Percentiles rank a stretch among this genome's conserved stretches.
Evolutionary conservation across 2,888 invertebrate genomes (phyloP).

Genomic region (Cephus spinipes): DNA sequence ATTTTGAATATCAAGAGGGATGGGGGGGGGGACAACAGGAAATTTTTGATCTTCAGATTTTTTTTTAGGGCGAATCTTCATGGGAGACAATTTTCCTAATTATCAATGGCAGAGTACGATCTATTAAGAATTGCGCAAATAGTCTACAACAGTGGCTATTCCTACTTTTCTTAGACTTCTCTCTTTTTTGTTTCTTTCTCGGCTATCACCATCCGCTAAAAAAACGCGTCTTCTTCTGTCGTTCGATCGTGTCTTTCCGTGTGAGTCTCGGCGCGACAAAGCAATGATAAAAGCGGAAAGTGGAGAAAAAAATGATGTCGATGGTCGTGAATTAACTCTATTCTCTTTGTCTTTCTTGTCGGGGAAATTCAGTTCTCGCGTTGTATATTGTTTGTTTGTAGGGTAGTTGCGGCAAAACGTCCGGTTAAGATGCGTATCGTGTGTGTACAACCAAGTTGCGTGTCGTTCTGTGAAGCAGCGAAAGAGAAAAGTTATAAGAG

Average conservation of each 20-base stretch:
- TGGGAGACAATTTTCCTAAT: conserved; percentile 10
- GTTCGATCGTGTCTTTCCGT: not conserved
- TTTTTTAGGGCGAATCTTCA: not conserved
- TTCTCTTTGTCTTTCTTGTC: not conserved
- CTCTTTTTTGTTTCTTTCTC: not conserved
- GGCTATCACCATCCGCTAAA: not conserved
- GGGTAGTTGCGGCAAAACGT: not conserved
- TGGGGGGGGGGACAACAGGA: conserved; percentile 6
- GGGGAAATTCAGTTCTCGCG: not conserved
- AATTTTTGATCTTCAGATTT: not conserved
- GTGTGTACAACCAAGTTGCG: not conserved
- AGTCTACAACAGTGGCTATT: conserved; percentile 10
- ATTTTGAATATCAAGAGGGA: not conserved
- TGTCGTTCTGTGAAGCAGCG: not conserved
- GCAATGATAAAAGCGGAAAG: not conserved
- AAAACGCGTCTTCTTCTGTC: conserved; percentile 4
- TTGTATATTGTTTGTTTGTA: not conserved
- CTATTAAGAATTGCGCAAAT: not conserved
- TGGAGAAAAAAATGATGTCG: not conserved
- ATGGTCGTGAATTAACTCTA: not conserved
- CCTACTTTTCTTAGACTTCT: not conserved
- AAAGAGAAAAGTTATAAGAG: not conserved
- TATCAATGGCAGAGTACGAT: conserved; percentile 16
- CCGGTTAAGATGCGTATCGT: not conserved
- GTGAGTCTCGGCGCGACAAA: not conserved